Evolutionary conservation across 1,140 invertebrate species (phyloP).

Genomic region (Archegozetes longisetosus): DNA sequence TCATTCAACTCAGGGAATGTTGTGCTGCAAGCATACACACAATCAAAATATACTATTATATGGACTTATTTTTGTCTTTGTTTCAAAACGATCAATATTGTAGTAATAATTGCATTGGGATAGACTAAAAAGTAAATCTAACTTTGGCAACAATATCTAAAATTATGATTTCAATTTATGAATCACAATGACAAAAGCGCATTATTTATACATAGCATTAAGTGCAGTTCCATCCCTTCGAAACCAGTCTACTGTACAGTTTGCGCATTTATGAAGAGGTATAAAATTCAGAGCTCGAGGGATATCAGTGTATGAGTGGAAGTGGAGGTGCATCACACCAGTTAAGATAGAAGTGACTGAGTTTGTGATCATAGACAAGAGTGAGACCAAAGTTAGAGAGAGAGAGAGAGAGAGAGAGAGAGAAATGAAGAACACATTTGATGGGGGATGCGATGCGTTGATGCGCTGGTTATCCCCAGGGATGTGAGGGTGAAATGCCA

Average conservation of each 20-base stretch:
- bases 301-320: too few relatives aligned
- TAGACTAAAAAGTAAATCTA: background rate
- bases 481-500: conserved; percentile 10
- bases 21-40: too few relatives aligned
- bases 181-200: background rate
- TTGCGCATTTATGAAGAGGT: background rate
- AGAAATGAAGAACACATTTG: background rate
- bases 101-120: too few relatives aligned
- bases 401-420: background rate
- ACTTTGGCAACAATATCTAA: background rate
- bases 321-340: too few relatives aligned
- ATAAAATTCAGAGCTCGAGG: too few relatives aligned
- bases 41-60: too few relatives aligned
- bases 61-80: too few relatives aligned
- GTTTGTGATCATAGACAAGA: too few relatives aligned
- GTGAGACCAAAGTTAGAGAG: background rate
- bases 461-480: conserved; percentile 1
- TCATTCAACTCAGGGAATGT: too few relatives aligned
- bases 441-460: background rate
- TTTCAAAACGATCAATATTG: too few relatives aligned
- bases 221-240: background rate
- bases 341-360: too few relatives aligned
- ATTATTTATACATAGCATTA: background rate
- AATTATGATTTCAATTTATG: background rate
- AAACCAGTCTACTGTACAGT: background rate